These are phyloP conservation scores for Aproaerema taeniolella DNA, from an alignment of 2,888 invertebrate genomes.

Conservation along the genomic window DNA sequence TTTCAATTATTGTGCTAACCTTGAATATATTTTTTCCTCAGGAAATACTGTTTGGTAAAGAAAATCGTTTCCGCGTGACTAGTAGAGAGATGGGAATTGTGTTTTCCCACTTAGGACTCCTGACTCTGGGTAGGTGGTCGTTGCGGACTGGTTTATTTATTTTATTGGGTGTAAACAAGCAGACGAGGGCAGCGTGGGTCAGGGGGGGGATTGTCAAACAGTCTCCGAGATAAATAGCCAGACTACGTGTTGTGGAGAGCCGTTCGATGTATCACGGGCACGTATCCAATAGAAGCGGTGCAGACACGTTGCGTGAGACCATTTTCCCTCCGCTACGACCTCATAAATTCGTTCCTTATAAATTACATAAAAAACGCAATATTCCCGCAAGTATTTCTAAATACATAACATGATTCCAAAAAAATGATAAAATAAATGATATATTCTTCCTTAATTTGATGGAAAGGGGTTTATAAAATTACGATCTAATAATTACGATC, in stretches of 20 bases:
- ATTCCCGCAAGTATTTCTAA: conserved; percentile 25
- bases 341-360: conserved; percentile 61
- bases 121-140: conserved; percentile 1
- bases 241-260: conserved; percentile 47
- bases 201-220: conserved; percentile 32
- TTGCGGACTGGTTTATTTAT: conserved; percentile 23
- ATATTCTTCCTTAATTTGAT: too few species aligned
- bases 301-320: conserved; percentile 57
- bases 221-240: conserved; percentile 47
- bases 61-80: background rate
- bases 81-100: background rate
- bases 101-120: conserved; percentile 1
- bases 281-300: conserved; percentile 54
- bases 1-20: background rate
- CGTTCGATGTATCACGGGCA: conserved; percentile 49
- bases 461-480: too few species aligned
- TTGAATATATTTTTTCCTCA: background rate
- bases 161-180: conserved; percentile 44
- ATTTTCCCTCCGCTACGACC: conserved; percentile 46
- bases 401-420: background rate
- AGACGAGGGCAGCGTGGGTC: too few species aligned
- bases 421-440: background rate
- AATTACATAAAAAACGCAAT: conserved; percentile 53
- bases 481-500: too few species aligned
- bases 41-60: background rate